Evolutionary conservation across 2,113 vertebrate genomes (phyloP).

Genomic region (Hystrix brachyura): DNA sequence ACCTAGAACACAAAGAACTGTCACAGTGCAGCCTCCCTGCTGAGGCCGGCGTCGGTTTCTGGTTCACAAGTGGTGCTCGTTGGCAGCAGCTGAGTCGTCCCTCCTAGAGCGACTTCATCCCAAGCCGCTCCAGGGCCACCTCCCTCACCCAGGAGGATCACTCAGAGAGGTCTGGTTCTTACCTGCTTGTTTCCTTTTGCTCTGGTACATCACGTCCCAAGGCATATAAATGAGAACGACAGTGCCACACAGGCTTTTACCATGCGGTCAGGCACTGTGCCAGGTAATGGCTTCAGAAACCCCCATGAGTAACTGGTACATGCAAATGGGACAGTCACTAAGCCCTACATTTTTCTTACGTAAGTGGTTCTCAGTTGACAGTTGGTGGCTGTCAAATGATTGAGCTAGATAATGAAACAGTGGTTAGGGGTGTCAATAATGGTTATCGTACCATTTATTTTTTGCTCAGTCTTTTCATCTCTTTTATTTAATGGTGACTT

Average conservation of each 20-base stretch:
- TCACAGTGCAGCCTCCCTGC: background rate
- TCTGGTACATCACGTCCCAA: background rate
- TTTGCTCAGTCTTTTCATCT: background rate
- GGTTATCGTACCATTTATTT: background rate
- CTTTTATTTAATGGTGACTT: background rate
- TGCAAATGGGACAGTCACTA: background rate
- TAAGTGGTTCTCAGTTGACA: background rate
- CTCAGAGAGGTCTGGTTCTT: background rate
- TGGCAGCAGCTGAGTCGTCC: background rate
- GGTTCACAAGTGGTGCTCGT: background rate
- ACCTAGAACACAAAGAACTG: background rate
- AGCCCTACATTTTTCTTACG: background rate
- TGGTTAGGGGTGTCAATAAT: background rate
- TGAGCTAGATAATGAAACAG: background rate
- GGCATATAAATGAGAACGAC: background rate
- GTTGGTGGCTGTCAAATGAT: background rate
- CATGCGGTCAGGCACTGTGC: rapidly evolving
- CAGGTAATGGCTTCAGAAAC: background rate
- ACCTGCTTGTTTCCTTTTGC: background rate
- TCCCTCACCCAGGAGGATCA: background rate
- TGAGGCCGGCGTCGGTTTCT: background rate
- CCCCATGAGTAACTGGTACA: background rate
- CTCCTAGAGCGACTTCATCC: background rate
- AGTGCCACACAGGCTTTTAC: background rate
- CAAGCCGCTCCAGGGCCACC: background rate